Conservation (phyloP, 2,113 vertebrate species). For the Bagarius yarrelli region DNA sequence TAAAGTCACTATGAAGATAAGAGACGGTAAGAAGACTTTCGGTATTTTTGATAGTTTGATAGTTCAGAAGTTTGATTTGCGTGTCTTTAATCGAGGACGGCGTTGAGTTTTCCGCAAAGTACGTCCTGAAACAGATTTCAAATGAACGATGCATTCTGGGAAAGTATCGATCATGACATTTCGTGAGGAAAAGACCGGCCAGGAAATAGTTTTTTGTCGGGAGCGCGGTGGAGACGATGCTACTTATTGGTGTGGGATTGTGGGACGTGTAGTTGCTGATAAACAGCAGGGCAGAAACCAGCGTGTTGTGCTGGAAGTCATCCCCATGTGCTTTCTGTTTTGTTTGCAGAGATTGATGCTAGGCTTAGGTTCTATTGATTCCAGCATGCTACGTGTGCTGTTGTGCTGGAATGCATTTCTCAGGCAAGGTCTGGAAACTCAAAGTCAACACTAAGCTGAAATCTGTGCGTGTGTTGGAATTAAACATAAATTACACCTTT, state of each 20-base stretch:
- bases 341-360: constrained; percentile 28
- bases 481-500: neutral
- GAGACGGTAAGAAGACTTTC: constrained; percentile 1
- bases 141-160: neutral
- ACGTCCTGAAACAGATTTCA: neutral
- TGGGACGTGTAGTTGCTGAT: constrained; percentile 43
- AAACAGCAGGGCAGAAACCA: constrained; percentile 19
- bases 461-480: neutral
- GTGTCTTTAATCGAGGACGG: neutral
- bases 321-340: neutral
- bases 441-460: neutral
- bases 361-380: constrained; percentile 23
- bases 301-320: constrained; percentile 12
- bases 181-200: neutral
- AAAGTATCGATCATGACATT: constrained; percentile 1
- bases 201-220: neutral
- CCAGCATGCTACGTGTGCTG: neutral
- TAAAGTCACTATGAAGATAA: constrained; percentile 54
- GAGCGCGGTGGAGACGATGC: neutral
- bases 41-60: neutral
- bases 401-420: constrained; percentile 24
- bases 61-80: neutral
- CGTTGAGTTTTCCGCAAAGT: neutral
- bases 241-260: constrained; percentile 37
- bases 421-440: neutral